These are phyloP conservation scores for Sebastes trivittatus DNA, from an alignment of 2,797 vertebrate species.

Conservation along the genomic window DNA sequence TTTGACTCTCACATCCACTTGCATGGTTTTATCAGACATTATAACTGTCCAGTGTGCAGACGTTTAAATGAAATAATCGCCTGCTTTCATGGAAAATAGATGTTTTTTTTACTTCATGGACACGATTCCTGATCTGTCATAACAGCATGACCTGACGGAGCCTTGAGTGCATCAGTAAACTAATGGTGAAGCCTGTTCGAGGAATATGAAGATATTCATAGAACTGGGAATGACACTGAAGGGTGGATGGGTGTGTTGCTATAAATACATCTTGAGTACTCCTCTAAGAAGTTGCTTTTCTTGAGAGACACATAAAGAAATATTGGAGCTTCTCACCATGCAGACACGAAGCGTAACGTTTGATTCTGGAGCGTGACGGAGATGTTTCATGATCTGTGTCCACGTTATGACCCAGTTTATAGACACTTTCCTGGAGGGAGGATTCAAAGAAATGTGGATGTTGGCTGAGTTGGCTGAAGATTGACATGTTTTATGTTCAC, in stretches of 20 bases:
- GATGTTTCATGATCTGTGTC: neutral
- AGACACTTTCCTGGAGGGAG: neutral
- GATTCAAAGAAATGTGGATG: neutral
- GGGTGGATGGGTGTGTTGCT: neutral
- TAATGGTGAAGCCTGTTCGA: neutral
- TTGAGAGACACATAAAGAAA: too few species aligned
- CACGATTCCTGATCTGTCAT: neutral
- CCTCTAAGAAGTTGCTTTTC: neutral
- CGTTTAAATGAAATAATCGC: neutral
- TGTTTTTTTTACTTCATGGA: too few species aligned
- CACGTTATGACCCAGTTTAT: neutral
- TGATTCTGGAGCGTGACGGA: neutral
- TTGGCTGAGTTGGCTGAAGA: too few species aligned
- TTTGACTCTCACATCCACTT: neutral
- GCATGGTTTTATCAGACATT: neutral
- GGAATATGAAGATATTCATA: neutral
- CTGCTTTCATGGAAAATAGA: too few species aligned
- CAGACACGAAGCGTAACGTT: too few species aligned
- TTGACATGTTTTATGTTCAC: too few species aligned
- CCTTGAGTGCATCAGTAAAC: neutral
- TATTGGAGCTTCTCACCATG: neutral
- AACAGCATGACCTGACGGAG: neutral
- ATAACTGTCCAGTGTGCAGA: neutral
- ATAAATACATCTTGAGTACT: neutral
- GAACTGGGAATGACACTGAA: neutral